Base-by-base conservation (phyloP, 2,888 invertebrate species). In the Drosophila mayaguana region DNA sequence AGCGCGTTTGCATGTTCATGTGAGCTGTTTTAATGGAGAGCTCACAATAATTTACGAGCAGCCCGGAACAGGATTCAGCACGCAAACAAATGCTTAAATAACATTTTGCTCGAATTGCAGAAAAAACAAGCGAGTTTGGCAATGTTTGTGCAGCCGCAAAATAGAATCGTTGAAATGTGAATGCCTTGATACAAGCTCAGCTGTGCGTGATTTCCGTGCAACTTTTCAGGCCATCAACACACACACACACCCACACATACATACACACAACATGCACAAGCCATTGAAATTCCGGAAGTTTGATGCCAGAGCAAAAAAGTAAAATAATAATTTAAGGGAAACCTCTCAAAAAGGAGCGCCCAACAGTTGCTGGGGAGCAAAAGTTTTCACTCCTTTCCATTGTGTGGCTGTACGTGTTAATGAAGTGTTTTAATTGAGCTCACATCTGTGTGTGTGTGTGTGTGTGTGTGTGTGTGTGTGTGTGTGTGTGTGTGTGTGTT, bases 1-100 rank as follows among this genome's bases (percentile, higher is more conserved):
- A 74, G 66, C 53, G 63, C 65, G 72, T 74, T 80, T 78, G 71
- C 85, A 78, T 78, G 80, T 85, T 80, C 80, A 73, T 55, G 67
- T 72, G 68, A 72, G 78, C 72, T 65, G 75, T 69, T 80, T 83
- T 86, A 86, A 83, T 85, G 69, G 69, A 59, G 43, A 55, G 46
- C 61, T 43, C 62, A 48, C 50, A 57, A 71, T 74, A 72, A 85
- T 80, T 85, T 76, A 80, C 72, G 70, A 57, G 48, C 50, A 40
- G 22, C 18, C 51, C 28, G 28, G 28, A 54, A 50, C 63, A 69
- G 71, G 63, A 72, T 72, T 68, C 38, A 57, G 45, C 89, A 85
- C 85, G 89, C 89, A 80, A 89, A 76, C 74, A 56, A 74, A 68
- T 67, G 66, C 87, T 89, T 87, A 83, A 74, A 76, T 74, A 77